Base-by-base conservation (phyloP, 2,888 invertebrate species). In the Hirtodrosophila trivittata region DNA sequence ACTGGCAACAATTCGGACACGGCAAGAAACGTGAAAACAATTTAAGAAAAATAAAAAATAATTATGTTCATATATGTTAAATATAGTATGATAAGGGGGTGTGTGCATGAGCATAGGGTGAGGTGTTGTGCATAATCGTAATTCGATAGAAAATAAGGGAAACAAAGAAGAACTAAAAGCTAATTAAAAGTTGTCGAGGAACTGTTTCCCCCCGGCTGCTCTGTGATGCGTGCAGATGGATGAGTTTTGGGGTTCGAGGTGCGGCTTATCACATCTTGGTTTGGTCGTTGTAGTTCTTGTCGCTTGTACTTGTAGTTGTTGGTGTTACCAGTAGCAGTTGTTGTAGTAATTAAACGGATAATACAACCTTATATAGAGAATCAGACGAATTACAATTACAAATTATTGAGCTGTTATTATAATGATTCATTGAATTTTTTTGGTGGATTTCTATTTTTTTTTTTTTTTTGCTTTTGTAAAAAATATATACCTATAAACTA, bases 281-380 rank as follows among this genome's bases (percentile, higher is more conserved):
- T 25, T 59, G 16, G 66, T 57, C 12, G 49, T 14, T 51, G 68
- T 26, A 41, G 63, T 46, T 54, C 49, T 62, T 21, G 47, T 49
- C 7, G 66, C 49, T 50, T 55, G 59, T 54, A 7, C 1, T 52
- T 30, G 42, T 41, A 42, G 68, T 43, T 52, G 64, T 47, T 55
- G 59, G 49, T 50, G 65, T 64, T 80, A 87, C 76, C 87, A 87
- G 76, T 85, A 87, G 86, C 84, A 86, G 85, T 78, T 86, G 87
- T 88, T 87, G 89, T 89, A 89, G 89, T 89, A 89, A 89, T 89
- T 88, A 88, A 89, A 89, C 88, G 89, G 89, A 89, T 90, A 89
- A 81, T 89, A 84, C 78, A 89, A 89, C 88, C 89, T 88, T 87
- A 87, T 87, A 75, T 85, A 78, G 66, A 84, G 71, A 84, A 84